phyloP scores from a whole-genome alignment of 2,888 invertebrate species.

The Drosophila paranaensis region DNA sequence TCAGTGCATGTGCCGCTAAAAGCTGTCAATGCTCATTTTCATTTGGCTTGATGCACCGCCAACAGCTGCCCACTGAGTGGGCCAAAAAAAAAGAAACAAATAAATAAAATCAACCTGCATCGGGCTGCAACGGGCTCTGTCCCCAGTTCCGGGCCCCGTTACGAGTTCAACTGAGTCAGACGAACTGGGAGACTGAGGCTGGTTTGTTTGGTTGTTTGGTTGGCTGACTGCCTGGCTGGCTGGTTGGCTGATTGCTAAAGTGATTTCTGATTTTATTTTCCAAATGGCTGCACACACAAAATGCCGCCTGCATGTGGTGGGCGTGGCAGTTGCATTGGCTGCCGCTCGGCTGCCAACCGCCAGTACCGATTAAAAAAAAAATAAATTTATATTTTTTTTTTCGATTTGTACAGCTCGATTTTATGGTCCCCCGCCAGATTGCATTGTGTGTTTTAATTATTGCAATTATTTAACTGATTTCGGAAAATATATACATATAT shows the following conservation, averaged over 20 bases:
- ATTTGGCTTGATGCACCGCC: slow-evolving; percentile 52
- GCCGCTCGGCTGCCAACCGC: slow-evolving; percentile 9
- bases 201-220: slow-evolving; percentile 32
- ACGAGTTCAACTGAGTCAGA: slow-evolving; percentile 38
- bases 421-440: slow-evolving; percentile 14
- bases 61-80: slow-evolving; percentile 50
- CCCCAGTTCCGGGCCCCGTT: slow-evolving; percentile 8
- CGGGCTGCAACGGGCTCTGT: slow-evolving; percentile 11
- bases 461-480: slow-evolving; percentile 61
- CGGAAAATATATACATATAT: slow-evolving; percentile 4
- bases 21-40: slow-evolving; percentile 50
- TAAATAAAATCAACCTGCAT: slow-evolving; percentile 16
- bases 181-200: slow-evolving; percentile 26
- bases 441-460: slow-evolving; percentile 57
- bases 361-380: neutral
- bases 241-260: slow-evolving; percentile 53
- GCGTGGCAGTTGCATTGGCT: slow-evolving; percentile 33
- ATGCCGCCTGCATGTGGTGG: slow-evolving; percentile 33
- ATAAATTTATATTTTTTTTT: slow-evolving; percentile 13
- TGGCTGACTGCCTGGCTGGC: neutral
- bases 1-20: slow-evolving; percentile 31
- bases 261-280: slow-evolving; percentile 76
- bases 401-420: slow-evolving; percentile 16
- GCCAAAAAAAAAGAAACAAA: slow-evolving; percentile 20
- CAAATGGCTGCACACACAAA: slow-evolving; percentile 69